Evolutionary conservation across 2,113 vertebrate genomes (phyloP), one percentile per base, ranked within the genome.

Genomic region (Morone chrysops): DNA sequence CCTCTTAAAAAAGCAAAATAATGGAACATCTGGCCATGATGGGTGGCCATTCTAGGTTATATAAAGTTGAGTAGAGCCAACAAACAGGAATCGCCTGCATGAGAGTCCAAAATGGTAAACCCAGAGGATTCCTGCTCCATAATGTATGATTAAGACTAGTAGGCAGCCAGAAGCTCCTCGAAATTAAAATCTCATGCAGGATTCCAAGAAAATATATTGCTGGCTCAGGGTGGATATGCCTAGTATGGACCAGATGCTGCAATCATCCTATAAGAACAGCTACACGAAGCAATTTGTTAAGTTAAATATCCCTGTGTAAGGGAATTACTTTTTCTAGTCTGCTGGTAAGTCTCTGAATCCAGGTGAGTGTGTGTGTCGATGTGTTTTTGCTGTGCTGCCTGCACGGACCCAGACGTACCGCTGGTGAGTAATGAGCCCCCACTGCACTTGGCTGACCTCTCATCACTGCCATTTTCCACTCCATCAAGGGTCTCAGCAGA

Each of bases 141-240:
- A 70, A 81, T 67, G 78, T 86, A 53, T 62, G 86, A 91, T 92
- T 92, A 91, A 67, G 67, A 90, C 60, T 45, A 69, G 48, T 20
- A 73, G 75, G 57, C 73, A 85, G 59, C 90, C 69, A 89, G 86
- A 92, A 93, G 90, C 92, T 69, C 87, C 90, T 84, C 85, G 80
- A 95, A 95, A 95, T 92, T 93, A 68, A 91, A 95, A 92, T 94
- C 79, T 76, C 83, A 93, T 78, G 80, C 79, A 79, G 78, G 88
- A 81, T 89, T 89, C 73, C 79, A 87, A 70, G 70, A 77, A 83
- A 90, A 85, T 83, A 85, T 88, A 89, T 88, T 71, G 86, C 82
- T 80, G 71, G 87, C 71, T 90, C 69, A 84, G 43, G 59, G n/a
- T 62, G 66, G 85, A 68, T 84, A 47, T 67, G 4, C 14, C 7